A percentile compares a stretch with the other conserved stretches of the same genome.
Conservation (phyloP, 2,888 invertebrate genomes). For the Hydroisotoma schaefferi region DNA sequence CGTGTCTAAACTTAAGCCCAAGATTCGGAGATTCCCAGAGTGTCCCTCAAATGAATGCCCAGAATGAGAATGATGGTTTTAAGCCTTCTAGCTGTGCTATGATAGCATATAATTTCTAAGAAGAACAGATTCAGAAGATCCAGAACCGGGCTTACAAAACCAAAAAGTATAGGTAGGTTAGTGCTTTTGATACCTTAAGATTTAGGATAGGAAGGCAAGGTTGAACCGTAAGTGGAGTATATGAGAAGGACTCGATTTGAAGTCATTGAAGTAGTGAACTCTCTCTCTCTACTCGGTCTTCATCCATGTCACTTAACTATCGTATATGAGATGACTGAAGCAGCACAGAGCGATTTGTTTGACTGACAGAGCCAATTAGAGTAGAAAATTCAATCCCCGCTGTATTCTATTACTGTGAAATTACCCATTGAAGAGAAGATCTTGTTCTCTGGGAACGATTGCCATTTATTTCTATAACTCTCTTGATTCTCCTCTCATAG, state of each 20-base stretch:
- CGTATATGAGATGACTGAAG: conserved; percentile 13
- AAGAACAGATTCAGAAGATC: too few relatives aligned
- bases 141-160: too few relatives aligned
- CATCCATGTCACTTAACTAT: not conserved
- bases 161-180: too few relatives aligned
- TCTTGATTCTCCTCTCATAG: conserved; percentile 21
- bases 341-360: conserved; percentile 49
- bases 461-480: conserved; percentile 49
- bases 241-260: not conserved
- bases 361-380: conserved; percentile 51
- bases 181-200: too few relatives aligned
- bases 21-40: not conserved
- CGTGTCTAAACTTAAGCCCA: not conserved
- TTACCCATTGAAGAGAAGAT: conserved; percentile 50
- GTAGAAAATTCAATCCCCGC: conserved; percentile 50
- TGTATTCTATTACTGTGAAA: conserved; percentile 50
- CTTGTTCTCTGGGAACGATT: conserved; percentile 49
- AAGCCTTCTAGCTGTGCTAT: too few relatives aligned
- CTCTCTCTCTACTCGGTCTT: too few relatives aligned
- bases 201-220: too few relatives aligned
- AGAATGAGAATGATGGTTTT: too few relatives aligned
- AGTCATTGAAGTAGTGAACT: not conserved
- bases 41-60: conserved; percentile 4
- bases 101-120: too few relatives aligned
- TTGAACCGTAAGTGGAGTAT: too few relatives aligned